These are phyloP conservation scores for Limenitis camilla DNA, from an alignment of 2,888 invertebrate species.

Conservation along the genomic window DNA sequence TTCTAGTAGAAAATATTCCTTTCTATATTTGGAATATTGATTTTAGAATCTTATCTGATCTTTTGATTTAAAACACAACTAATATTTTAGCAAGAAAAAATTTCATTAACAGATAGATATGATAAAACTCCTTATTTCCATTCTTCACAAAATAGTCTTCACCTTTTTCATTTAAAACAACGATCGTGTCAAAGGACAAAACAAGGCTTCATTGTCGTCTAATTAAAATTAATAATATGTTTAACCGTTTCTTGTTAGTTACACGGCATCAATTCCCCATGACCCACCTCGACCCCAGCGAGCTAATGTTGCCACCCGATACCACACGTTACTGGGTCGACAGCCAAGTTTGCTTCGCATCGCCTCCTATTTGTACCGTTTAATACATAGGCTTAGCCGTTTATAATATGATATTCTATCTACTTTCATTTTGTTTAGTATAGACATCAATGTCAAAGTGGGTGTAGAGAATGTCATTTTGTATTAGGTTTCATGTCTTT, in stretches of 20 bases:
- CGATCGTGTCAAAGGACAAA: slow-evolving; percentile 1
- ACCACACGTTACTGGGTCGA: slow-evolving; percentile 52
- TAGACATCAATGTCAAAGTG: slow-evolving; percentile 4
- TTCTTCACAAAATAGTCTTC: not conserved
- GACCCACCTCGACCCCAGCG: slow-evolving; percentile 31
- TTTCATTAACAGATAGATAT: not conserved
- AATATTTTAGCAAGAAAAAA: too few species aligned
- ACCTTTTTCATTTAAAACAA: not conserved
- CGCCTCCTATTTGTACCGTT: slow-evolving; percentile 64
- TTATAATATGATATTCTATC: slow-evolving; percentile 8
- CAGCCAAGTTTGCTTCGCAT: slow-evolving; percentile 46
- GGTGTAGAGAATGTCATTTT: not conserved
- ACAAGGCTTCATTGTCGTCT: slow-evolving; percentile 14
- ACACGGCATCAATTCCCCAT: slow-evolving; percentile 31
- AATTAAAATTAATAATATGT: slow-evolving; percentile 27
- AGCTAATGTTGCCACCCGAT: slow-evolving; percentile 46
- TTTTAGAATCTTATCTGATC: not conserved
- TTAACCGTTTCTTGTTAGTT: slow-evolving; percentile 20
- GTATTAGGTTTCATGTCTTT: not conserved
- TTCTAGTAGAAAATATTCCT: slow-evolving; percentile 16
- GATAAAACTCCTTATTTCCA: not conserved
- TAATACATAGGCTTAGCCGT: slow-evolving; percentile 34
- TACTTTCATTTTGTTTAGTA: slow-evolving; percentile 6
- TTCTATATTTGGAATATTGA: not conserved
- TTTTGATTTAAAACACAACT: too few species aligned